phyloP scores from a whole-genome alignment of 1,140 invertebrate genomes.

The Calycopis cecrops region DNA sequence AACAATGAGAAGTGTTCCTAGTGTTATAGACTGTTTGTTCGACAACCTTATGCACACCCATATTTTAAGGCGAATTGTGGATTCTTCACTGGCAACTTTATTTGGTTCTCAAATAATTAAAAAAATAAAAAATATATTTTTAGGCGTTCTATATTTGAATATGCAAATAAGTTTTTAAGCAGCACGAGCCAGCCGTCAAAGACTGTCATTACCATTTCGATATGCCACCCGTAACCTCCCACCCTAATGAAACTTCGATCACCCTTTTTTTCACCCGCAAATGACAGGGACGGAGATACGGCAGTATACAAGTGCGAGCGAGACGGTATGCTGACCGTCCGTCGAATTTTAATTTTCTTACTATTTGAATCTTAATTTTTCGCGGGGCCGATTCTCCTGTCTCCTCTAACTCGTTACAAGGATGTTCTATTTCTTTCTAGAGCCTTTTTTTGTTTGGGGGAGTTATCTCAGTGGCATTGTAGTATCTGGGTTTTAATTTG shows the following conservation, averaged over 20 bases:
- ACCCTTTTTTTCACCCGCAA: conserved; percentile 56
- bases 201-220: conserved; percentile 60
- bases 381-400: conserved; percentile 36
- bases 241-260: conserved; percentile 51
- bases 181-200: conserved; percentile 29
- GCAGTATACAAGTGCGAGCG: conserved; percentile 26
- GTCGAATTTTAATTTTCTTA: conserved; percentile 73
- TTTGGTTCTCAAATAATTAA: no score
- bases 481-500: conserved; percentile 36
- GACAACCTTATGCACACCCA: no score
- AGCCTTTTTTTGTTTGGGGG: conserved; percentile 32
- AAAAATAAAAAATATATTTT: no score
- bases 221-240: conserved; percentile 42
- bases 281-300: conserved; percentile 37
- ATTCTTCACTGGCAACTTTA: no score
- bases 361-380: conserved; percentile 73
- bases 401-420: conserved; percentile 28
- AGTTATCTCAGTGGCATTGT: conserved; percentile 33
- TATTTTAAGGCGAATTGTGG: no score
- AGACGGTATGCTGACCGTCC: conserved; percentile 51
- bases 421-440: conserved; percentile 30
- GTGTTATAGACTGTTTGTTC: no score
- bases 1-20: no score
- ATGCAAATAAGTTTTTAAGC: conserved; percentile 32
- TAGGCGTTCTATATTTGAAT: conserved; percentile 21